phyloP scores from a whole-genome alignment of 1,140 invertebrate species.

The Conus betulinus region DNA sequence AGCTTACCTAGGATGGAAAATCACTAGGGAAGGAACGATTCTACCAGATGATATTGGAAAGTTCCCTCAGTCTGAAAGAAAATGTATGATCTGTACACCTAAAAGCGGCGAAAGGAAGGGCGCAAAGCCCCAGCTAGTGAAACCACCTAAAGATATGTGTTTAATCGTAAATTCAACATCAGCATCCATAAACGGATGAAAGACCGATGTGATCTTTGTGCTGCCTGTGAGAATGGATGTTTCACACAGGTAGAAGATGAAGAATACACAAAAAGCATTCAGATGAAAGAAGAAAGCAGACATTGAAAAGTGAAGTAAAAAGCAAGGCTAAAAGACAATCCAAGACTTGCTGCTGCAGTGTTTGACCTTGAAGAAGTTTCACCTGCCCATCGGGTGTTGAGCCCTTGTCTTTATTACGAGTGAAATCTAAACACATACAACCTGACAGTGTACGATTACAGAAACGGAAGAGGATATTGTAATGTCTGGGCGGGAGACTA shows the following conservation, averaged over 20 bases:
- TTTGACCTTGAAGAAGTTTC: not conserved
- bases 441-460: too few species aligned
- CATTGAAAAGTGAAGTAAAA: not conserved
- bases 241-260: not conserved
- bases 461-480: too few species aligned
- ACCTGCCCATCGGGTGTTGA: not conserved
- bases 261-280: not conserved
- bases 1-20: too few species aligned
- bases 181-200: constrained; percentile 8
- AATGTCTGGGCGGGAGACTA: too few species aligned
- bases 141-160: not conserved
- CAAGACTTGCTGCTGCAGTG: not conserved
- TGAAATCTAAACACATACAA: too few species aligned
- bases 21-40: not conserved
- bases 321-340: not conserved
- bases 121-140: not conserved
- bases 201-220: not conserved
- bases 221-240: not conserved
- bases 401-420: not conserved
- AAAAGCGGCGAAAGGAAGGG: not conserved
- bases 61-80: not conserved
- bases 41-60: not conserved
- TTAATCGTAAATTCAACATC: constrained; percentile 8
- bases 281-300: not conserved
- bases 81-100: not conserved